Evolutionary conservation across 2,888 invertebrate species (phyloP).

Genomic region (Papilio elwesi): DNA sequence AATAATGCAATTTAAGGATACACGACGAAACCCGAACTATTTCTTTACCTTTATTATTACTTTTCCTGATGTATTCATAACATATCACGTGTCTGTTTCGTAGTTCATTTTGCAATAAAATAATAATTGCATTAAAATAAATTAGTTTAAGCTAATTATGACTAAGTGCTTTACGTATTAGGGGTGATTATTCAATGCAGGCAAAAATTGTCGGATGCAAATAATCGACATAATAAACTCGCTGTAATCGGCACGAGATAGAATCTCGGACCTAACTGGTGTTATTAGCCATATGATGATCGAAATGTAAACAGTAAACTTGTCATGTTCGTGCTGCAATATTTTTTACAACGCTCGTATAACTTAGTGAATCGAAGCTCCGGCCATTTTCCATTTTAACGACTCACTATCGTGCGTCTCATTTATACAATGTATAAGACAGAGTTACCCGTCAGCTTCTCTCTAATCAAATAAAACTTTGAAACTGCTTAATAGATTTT

Average conservation of each 20-base stretch:
- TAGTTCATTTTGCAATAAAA: slow-evolving; percentile 29
- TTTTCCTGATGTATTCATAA: slow-evolving; percentile 23
- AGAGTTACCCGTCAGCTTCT: slow-evolving; percentile 16
- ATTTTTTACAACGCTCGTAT: slow-evolving; percentile 33
- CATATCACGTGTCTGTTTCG: slow-evolving; percentile 25
- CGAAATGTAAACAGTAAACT: slow-evolving; percentile 32
- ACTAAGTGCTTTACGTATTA: not conserved
- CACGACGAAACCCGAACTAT: not conserved
- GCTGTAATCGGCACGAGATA: slow-evolving; percentile 9
- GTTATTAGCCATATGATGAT: slow-evolving; percentile 24
- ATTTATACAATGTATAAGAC: slow-evolving; percentile 10
- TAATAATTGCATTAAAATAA: slow-evolving; percentile 23
- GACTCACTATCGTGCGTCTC: slow-evolving; percentile 7
- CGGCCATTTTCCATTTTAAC: slow-evolving; percentile 21
- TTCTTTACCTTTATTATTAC: slow-evolving; percentile 1
- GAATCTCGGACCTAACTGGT: slow-evolving; percentile 13
- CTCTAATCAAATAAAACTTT: slow-evolving; percentile 14
- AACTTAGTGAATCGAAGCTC: slow-evolving; percentile 3
- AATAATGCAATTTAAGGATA: slow-evolving; percentile 27
- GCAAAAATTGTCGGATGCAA: slow-evolving; percentile 5
- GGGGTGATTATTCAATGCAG: slow-evolving; percentile 9
- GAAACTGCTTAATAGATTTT: slow-evolving; percentile 17
- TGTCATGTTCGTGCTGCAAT: slow-evolving; percentile 2
- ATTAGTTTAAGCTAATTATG: slow-evolving; percentile 20
- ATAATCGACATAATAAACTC: slow-evolving; percentile 28